A percentile compares a stretch with the other conserved stretches of the same genome.
Conservation (phyloP, 2,113 vertebrate genomes). For the Symphodus melops region DNA sequence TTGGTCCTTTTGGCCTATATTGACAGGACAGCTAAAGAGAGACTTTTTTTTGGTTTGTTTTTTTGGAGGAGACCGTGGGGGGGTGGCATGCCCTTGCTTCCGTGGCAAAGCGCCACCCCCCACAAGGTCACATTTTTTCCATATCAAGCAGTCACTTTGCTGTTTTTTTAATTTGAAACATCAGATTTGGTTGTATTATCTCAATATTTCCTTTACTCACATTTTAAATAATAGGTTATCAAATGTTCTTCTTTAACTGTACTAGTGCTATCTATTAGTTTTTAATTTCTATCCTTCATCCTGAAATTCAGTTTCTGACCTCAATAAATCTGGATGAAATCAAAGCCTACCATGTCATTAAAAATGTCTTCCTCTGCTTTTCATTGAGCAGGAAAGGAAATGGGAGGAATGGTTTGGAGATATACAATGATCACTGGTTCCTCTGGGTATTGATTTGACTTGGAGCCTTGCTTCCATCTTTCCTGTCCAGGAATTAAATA, state of each 20-base stretch:
- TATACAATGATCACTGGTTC: conserved; percentile 53
- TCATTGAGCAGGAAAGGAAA: conserved; percentile 55
- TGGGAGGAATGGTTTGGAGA: conserved; percentile 41
- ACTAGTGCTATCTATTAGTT: not conserved
- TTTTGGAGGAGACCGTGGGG: too few species aligned
- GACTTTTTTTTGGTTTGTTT: too few species aligned
- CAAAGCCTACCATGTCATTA: conserved; percentile 43
- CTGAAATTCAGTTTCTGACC: not conserved
- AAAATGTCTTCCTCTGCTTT: conserved; percentile 50
- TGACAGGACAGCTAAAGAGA: too few species aligned
- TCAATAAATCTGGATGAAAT: conserved; percentile 43
- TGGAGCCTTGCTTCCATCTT: conserved; percentile 38
- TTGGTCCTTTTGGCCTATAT: too few species aligned
- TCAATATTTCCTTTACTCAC: not conserved
- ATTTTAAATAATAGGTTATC: not conserved
- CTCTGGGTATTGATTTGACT: conserved; percentile 66
- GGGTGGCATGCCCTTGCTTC: too few species aligned
- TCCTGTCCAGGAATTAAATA: conserved; percentile 61
- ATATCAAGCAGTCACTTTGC: too few species aligned
- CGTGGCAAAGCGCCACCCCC: too few species aligned
- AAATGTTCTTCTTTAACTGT: not conserved
- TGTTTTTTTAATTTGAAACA: not conserved
- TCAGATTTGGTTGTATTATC: not conserved
- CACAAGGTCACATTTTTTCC: too few species aligned
- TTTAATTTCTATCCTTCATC: not conserved